phyloP scores from a whole-genome alignment of 1,140 invertebrate genomes.

The Intoshia linei region DNA sequence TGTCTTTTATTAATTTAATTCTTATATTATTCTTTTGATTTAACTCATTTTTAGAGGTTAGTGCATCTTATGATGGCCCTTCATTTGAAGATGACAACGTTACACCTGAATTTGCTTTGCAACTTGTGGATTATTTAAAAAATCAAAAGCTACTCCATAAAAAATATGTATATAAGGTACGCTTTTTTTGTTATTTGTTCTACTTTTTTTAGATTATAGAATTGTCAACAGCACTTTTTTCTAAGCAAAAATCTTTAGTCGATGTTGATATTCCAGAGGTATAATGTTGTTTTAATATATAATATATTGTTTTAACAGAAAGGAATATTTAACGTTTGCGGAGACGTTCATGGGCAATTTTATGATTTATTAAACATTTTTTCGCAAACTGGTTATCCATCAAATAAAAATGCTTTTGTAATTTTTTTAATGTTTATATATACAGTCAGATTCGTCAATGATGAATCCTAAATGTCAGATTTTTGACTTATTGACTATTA shows the following conservation, averaged over 20 bases:
- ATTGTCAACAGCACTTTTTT: slow-evolving; percentile 3
- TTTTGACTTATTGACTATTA: neutral
- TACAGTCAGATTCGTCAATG: neutral
- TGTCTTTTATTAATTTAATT: too few relatives aligned
- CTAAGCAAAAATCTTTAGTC: slow-evolving; percentile 36
- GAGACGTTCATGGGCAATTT: slow-evolving; percentile 96
- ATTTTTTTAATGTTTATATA: slow-evolving; percentile 11
- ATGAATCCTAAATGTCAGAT: too few relatives aligned
- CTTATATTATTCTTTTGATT: too few relatives aligned
- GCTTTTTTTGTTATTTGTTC: neutral
- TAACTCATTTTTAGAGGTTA: slow-evolving; percentile 48
- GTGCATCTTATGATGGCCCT: slow-evolving; percentile 68
- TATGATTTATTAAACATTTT: slow-evolving; percentile 95
- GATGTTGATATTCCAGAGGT: slow-evolving; percentile 48
- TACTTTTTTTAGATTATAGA: slow-evolving; percentile 4
- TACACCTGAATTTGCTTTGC: slow-evolving; percentile 34
- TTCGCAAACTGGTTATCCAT: slow-evolving; percentile 68
- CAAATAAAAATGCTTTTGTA: slow-evolving; percentile 71
- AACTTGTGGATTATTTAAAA: slow-evolving; percentile 59
- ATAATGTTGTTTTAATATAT: slow-evolving; percentile 5
- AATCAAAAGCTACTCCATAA: slow-evolving; percentile 63
- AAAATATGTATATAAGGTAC: slow-evolving; percentile 77
- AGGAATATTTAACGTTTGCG: slow-evolving; percentile 84
- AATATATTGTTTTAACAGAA: slow-evolving; percentile 20
- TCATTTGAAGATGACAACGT: slow-evolving; percentile 45